Percentiles rank a stretch among this genome's conserved stretches.
These are phyloP conservation scores for Julus scanicus DNA, from an alignment of 2,888 invertebrate genomes.

Conservation along the genomic window DNA sequence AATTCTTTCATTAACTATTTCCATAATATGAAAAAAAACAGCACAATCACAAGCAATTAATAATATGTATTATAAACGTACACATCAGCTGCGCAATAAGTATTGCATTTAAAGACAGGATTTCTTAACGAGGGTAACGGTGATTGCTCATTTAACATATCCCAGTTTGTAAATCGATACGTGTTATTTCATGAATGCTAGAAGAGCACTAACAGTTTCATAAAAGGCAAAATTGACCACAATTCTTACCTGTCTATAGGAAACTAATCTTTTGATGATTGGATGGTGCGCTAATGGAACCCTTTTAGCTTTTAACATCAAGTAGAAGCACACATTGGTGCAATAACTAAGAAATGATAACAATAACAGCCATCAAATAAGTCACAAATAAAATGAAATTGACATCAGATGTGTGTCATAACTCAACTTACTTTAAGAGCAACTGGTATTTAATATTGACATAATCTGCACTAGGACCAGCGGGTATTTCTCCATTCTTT, in stretches of 20 bases:
- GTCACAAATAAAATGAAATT: not conserved
- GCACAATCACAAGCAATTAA: not conserved
- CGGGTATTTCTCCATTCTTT: conserved; percentile 16
- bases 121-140: too few relatives aligned
- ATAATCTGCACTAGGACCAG: conserved; percentile 77
- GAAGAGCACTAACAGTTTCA: not conserved
- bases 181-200: not conserved
- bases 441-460: conserved; percentile 77
- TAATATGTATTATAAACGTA: not conserved
- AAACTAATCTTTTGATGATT: conserved; percentile 84
- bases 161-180: too few relatives aligned
- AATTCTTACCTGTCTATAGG: conserved; percentile 71
- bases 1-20: conserved; percentile 80
- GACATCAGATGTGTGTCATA: not conserved
- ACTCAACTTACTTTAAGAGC: conserved; percentile 70
- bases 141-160: too few relatives aligned
- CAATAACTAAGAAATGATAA: conserved; percentile 77
- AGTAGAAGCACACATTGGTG: conserved; percentile 85
- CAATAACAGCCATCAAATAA: conserved; percentile 64
- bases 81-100: too few relatives aligned
- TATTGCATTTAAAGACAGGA: not conserved
- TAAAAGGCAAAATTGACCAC: not conserved
- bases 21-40: not conserved
- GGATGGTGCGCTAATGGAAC: conserved; percentile 84
- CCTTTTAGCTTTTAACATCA: conserved; percentile 83